A percentile compares a stretch with the other conserved stretches of the same genome.
Evolutionary conservation across 2,113 vertebrate species (phyloP).

Genomic region (Halichoeres trimaculatus): DNA sequence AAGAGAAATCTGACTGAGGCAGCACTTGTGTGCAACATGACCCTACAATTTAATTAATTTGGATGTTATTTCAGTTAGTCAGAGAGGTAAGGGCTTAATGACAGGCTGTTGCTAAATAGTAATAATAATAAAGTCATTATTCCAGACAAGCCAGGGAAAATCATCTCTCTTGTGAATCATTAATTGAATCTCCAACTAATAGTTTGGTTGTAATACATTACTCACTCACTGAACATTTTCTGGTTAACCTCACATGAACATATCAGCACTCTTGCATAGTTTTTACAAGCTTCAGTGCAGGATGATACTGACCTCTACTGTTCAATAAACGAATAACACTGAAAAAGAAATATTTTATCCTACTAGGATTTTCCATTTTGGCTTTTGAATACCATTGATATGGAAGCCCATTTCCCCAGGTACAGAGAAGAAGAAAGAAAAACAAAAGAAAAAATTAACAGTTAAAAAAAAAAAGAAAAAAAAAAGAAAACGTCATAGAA

Average conservation of each 20-base stretch:
- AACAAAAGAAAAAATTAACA: too few species aligned
- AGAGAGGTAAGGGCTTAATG: not conserved
- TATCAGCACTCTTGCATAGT: not conserved
- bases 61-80: not conserved
- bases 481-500: too few species aligned
- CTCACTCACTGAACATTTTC: constrained; percentile 15
- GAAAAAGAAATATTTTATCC: not conserved
- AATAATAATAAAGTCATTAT: not conserved
- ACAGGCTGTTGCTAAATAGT: not conserved
- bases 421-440: too few species aligned
- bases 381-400: not conserved
- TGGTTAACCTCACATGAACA: constrained; percentile 28
- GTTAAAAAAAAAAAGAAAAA: too few species aligned
- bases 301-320: constrained; percentile 58
- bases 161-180: constrained; percentile 6
- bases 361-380: not conserved
- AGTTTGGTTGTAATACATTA: constrained; percentile 29
- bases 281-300: not conserved
- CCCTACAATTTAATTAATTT: constrained; percentile 1
- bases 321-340: not conserved
- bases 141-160: not conserved
- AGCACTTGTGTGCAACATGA: constrained; percentile 1
- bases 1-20: not conserved
- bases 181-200: constrained; percentile 37
- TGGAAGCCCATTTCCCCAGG: too few species aligned